phyloP scores from a whole-genome alignment of 2,113 vertebrate species.

The Brachypodius melanocephalos region DNA sequence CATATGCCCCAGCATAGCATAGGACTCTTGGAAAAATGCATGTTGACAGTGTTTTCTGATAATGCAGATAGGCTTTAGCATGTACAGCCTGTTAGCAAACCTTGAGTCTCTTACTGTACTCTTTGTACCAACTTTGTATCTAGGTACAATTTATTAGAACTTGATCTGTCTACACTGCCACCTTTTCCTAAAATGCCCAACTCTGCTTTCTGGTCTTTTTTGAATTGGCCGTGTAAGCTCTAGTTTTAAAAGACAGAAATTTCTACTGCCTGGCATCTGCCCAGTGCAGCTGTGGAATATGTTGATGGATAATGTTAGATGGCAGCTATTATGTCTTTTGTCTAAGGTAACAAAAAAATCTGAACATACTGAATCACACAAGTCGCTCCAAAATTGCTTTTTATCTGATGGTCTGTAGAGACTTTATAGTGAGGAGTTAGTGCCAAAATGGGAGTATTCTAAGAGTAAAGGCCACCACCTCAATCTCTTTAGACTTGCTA shows the following conservation, averaged over 20 bases:
- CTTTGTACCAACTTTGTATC: not conserved
- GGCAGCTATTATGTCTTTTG: not conserved
- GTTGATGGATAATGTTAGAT: not conserved
- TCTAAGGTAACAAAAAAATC: not conserved
- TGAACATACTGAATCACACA: not conserved
- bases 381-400: not conserved
- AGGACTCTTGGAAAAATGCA: not conserved
- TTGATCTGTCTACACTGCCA: not conserved
- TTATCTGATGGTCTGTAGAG: not conserved
- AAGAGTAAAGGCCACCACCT: not conserved
- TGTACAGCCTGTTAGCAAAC: not conserved
- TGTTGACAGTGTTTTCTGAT: not conserved
- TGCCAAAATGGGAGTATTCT: not conserved
- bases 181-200: not conserved
- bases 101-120: not conserved
- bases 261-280: not conserved
- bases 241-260: not conserved
- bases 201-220: not conserved
- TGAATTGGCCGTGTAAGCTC: not conserved
- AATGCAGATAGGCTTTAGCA: not conserved
- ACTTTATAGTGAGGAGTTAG: not conserved
- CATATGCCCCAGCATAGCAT: not conserved
- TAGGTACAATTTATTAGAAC: not conserved
- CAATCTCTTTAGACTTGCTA: not conserved
- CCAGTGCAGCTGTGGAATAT: not conserved